Percentiles rank a stretch among this genome's conserved stretches.
Evolutionary conservation across 2,113 vertebrate species (phyloP).

Genomic region (Entomyzon cyanotis): DNA sequence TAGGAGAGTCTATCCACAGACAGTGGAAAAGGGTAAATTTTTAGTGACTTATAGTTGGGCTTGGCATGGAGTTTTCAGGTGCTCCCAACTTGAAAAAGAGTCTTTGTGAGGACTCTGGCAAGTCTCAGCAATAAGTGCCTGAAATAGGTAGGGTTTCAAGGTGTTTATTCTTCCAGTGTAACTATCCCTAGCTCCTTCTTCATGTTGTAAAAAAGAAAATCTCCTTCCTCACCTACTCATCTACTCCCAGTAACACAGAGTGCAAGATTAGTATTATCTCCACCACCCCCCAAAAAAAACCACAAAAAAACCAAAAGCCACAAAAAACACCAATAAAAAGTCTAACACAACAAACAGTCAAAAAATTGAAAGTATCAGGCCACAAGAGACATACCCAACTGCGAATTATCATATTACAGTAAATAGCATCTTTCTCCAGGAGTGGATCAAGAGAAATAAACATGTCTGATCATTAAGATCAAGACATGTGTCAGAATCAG

Average conservation of each 20-base stretch:
- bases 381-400: not conserved
- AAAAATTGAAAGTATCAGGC: not conserved
- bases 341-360: not conserved
- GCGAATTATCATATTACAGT: not conserved
- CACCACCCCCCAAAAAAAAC: rapidly evolving
- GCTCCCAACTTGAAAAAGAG: not conserved
- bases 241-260: not conserved
- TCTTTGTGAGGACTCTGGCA: not conserved
- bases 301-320: not conserved
- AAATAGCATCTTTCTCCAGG: not conserved
- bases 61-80: not conserved
- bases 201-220: not conserved
- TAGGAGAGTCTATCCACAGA: not conserved
- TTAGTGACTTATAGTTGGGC: not conserved
- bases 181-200: not conserved
- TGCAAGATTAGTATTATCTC: not conserved
- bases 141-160: not conserved
- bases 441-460: not conserved
- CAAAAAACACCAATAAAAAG: not conserved
- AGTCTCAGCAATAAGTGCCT: not conserved
- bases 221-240: not conserved
- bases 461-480: not conserved
- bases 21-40: not conserved
- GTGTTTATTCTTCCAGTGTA: not conserved
- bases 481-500: not conserved